Evolutionary conservation across 2,113 vertebrate genomes (phyloP).

Genomic region (Labeo catla): DNA sequence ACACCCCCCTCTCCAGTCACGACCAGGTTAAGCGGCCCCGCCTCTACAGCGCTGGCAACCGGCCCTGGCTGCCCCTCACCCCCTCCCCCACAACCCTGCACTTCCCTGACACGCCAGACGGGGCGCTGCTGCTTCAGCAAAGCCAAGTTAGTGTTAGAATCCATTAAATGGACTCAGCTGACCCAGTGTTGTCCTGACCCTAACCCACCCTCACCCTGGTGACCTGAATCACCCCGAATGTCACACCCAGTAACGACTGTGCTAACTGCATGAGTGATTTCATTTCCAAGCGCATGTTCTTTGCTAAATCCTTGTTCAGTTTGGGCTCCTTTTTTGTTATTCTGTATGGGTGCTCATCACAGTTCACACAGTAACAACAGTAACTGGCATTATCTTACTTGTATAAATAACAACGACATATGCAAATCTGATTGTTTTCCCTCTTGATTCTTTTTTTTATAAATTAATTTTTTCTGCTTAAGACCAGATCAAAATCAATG

Average conservation of each 20-base stretch:
- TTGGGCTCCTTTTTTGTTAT: constrained; percentile 3
- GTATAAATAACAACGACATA: no score
- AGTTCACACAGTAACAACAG: not conserved
- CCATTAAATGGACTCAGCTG: constrained; percentile 46
- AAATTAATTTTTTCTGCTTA: not conserved
- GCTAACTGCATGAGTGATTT: constrained; percentile 26
- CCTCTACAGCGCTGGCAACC: constrained; percentile 93
- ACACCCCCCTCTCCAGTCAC: constrained; percentile 90
- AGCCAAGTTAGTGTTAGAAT: constrained; percentile 83
- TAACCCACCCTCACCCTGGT: constrained; percentile 49
- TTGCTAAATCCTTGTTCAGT: not conserved
- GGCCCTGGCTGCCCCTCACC: constrained; percentile 80
- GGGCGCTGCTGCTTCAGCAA: constrained; percentile 76
- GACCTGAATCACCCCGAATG: constrained; percentile 46
- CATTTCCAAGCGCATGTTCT: constrained; percentile 37
- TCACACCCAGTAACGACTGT: constrained; percentile 32
- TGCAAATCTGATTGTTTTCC: not conserved
- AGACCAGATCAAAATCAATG: not conserved
- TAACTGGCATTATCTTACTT: not conserved
- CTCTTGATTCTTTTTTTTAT: not conserved
- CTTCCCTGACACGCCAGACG: constrained; percentile 80
- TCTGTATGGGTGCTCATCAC: not conserved
- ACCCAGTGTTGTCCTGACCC: constrained; percentile 46
- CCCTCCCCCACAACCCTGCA: constrained; percentile 77
- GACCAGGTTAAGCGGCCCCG: constrained; percentile 87